phyloP scores from a whole-genome alignment of 2,113 vertebrate genomes.

The Pedionomus torquatus region DNA sequence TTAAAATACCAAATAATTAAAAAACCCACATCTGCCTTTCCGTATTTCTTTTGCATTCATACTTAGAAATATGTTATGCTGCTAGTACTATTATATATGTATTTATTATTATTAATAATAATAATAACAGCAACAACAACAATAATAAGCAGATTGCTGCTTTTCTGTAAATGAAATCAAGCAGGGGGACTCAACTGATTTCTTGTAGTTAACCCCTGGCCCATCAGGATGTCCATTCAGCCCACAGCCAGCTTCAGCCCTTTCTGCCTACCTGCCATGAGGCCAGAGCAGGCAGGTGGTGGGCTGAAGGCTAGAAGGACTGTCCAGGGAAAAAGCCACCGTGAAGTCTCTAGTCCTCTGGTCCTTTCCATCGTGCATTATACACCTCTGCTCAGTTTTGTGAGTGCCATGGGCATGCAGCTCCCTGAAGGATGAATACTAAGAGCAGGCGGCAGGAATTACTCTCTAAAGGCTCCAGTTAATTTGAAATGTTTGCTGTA shows the following conservation, averaged over 20 bases:
- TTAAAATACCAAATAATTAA: background rate
- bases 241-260: background rate
- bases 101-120: background rate
- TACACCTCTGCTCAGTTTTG: rapidly evolving
- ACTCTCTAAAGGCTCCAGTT: background rate
- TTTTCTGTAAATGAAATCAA: background rate
- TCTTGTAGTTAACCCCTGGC: background rate
- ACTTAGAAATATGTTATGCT: background rate
- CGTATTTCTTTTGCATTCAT: background rate
- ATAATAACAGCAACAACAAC: too few species aligned
- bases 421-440: background rate
- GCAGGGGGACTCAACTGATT: background rate
- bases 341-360: background rate
- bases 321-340: background rate
- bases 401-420: background rate
- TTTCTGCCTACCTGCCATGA: background rate
- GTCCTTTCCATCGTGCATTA: background rate
- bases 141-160: background rate
- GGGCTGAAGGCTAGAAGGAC: background rate
- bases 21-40: background rate
- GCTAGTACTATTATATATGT: background rate
- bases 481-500: background rate
- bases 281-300: background rate
- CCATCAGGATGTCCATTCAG: background rate
- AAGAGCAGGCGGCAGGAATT: background rate